These are phyloP conservation scores for Syngnathus scovelli DNA, from an alignment of 2,113 vertebrate genomes.

Conservation along the genomic window DNA sequence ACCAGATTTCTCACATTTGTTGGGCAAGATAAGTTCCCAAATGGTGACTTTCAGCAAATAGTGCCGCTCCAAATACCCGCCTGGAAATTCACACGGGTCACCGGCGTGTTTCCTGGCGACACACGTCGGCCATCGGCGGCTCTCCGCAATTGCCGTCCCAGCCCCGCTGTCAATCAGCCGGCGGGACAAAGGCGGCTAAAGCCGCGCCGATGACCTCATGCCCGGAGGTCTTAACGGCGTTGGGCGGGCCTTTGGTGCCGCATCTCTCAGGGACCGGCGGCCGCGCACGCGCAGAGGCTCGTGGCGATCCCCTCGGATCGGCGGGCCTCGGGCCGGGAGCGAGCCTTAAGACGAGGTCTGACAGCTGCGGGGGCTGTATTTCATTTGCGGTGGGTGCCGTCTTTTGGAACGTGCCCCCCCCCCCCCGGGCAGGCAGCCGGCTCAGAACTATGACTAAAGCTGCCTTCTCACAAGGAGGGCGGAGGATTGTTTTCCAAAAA, in stretches of 20 bases:
- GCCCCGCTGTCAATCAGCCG: constrained; percentile 57
- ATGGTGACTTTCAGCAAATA: constrained; percentile 12
- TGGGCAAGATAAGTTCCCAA: no score
- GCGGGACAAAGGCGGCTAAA: constrained; percentile 64
- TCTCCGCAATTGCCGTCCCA: constrained; percentile 46
- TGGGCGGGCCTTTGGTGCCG: constrained; percentile 58
- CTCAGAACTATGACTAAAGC: constrained; percentile 59
- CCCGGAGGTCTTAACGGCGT: constrained; percentile 64
- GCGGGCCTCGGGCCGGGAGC: constrained; percentile 59
- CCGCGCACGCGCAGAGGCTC: constrained; percentile 21
- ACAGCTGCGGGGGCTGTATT: constrained; percentile 74
- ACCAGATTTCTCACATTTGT: no score
- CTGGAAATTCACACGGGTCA: no score
- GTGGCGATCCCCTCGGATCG: constrained; percentile 36
- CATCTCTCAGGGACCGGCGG: constrained; percentile 34
- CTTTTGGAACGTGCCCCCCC: constrained; percentile 40
- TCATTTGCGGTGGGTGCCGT: constrained; percentile 53
- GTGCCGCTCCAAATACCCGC: background rate
- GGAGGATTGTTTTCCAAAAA: constrained; percentile 51
- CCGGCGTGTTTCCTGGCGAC: constrained; percentile 1
- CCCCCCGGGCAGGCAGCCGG: constrained; percentile 31
- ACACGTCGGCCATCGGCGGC: constrained; percentile 29
- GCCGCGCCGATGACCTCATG: constrained; percentile 64
- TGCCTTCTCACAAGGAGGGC: constrained; percentile 55
- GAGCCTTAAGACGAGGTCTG: constrained; percentile 75